Evolutionary conservation across 2,888 invertebrate species (phyloP).

Genomic region (Synanthedon andrenaeformis): DNA sequence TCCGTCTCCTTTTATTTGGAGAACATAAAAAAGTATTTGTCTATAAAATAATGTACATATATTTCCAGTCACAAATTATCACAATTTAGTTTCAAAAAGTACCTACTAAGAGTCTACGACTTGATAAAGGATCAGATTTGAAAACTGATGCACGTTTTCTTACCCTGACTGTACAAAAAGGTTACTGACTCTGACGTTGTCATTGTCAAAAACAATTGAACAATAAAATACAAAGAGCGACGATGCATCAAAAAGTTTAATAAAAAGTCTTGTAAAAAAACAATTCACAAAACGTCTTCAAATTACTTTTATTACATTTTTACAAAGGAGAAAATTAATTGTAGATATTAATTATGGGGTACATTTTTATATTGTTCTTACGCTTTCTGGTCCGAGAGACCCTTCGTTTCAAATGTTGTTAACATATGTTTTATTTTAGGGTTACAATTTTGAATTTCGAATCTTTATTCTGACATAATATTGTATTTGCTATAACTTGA

Average conservation of each 20-base stretch:
- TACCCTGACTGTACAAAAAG: too few relatives aligned
- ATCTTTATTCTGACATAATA: not conserved
- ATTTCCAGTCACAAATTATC: too few relatives aligned
- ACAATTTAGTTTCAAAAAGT: too few relatives aligned
- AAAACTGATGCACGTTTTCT: too few relatives aligned
- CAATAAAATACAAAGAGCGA: constrained; percentile 19
- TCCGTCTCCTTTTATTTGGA: too few relatives aligned
- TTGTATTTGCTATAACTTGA: too few relatives aligned
- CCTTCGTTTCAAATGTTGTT: constrained; percentile 19
- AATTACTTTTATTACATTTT: constrained; percentile 21
- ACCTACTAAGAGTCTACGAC: too few relatives aligned
- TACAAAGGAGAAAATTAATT: constrained; percentile 57
- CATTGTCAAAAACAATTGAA: not conserved
- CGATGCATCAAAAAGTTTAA: constrained; percentile 16
- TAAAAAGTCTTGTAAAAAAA: constrained; percentile 5
- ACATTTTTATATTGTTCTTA: constrained; percentile 36
- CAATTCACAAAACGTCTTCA: constrained; percentile 15
- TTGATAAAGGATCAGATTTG: too few relatives aligned
- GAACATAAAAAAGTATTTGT: too few relatives aligned
- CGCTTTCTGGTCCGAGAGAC: constrained; percentile 18
- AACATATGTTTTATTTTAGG: constrained; percentile 32
- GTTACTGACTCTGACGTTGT: too few relatives aligned
- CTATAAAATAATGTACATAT: too few relatives aligned
- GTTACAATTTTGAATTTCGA: constrained; percentile 11
- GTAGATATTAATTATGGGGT: constrained; percentile 58